Evolutionary conservation across 2,113 vertebrate genomes (phyloP).

Genomic region (Ia io): DNA sequence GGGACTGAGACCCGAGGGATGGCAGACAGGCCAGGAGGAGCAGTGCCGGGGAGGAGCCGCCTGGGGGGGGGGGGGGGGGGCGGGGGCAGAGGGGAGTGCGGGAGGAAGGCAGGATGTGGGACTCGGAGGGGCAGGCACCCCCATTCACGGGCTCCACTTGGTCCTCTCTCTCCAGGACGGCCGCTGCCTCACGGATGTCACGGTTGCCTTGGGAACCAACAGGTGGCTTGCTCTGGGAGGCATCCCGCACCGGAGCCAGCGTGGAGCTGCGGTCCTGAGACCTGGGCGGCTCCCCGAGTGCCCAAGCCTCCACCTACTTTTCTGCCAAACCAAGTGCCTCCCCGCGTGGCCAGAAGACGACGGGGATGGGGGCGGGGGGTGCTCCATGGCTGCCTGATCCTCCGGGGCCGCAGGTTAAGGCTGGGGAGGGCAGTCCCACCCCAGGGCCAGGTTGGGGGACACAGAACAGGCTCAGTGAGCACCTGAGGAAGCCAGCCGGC

Average conservation of each 20-base stretch:
- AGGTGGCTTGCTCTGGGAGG: background rate
- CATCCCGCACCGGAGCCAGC: fast-evolving
- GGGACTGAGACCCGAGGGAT: background rate
- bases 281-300: fast-evolving
- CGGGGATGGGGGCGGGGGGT: fast-evolving
- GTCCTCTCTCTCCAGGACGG: background rate
- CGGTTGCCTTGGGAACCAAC: background rate
- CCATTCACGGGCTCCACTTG: background rate
- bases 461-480: background rate
- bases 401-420: background rate
- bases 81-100: background rate
- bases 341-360: background rate
- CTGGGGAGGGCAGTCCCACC: fast-evolving
- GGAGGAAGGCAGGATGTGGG: background rate
- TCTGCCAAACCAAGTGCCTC: background rate
- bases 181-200: too few relatives aligned
- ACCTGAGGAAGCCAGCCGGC: background rate
- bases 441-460: too few relatives aligned
- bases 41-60: too few relatives aligned
- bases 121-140: background rate
- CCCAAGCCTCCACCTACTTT: background rate
- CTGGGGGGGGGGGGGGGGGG: too few relatives aligned
- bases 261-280: background rate
- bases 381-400: fast-evolving
- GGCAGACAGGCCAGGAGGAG: too few relatives aligned